Base-by-base conservation (phyloP, 2,113 vertebrate species). In the Sapayoa aenigma region DNA sequence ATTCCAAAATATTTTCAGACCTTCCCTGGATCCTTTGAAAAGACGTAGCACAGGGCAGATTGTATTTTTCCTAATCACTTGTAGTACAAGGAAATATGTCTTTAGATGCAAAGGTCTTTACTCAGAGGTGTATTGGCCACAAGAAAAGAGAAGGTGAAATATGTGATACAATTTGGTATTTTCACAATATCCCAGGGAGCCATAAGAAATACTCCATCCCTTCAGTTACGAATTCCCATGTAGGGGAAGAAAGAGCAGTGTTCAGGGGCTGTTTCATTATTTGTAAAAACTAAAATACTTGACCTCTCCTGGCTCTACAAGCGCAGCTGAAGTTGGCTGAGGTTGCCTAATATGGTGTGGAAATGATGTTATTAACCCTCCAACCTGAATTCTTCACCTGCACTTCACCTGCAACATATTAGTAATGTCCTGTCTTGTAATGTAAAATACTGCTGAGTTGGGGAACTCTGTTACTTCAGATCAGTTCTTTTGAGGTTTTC, bases 401-500 rank as follows among this genome's bases (percentile, higher is more conserved):
- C 49, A 25, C 55, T 87, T 81, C 92, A 91, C 73, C 65, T 7
- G 3, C 75, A 84, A 44, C 78, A 75, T 20, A 12, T 87, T 91
- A 55, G 88, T 92, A 87, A 89, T 84, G 55, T 73, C 81, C 82
- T 89, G 75, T 79, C 82, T 94, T 93, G 72, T 93, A 81, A 63
- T 53, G 76, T 85, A 87, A 93, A 86, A 74, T 44, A 52, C 65
- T 80, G 55, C 42, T 37, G 78, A 68, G 67, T 18, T 88, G 82
- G 71, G 79, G 89, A 87, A 67, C 69, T 60, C 4, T 49, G 9
- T 62, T 87, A 84, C 49, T 68, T 87, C 83, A 80, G 39, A 68
- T 83, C 87, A 78, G 37, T 27, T 89, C 58, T 90, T 97, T 58
- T 87, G 87, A 96, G 77, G n/a, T 87, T 92, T 94, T 86, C 75